Evolutionary conservation across 1,140 invertebrate genomes (phyloP), one percentile per base, ranked within the genome.

Genomic region (Drosophila willistoni): DNA sequence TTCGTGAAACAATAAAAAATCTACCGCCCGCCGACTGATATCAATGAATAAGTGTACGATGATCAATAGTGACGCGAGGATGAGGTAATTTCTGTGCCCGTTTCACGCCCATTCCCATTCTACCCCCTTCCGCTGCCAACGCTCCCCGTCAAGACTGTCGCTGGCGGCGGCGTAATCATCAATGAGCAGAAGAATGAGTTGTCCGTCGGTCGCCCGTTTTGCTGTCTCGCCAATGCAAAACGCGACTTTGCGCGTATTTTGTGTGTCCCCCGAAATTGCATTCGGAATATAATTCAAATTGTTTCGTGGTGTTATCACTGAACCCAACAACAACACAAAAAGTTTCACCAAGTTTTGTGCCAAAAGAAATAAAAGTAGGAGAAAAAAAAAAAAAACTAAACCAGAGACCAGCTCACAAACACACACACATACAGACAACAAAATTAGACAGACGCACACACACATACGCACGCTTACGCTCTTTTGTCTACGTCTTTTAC

Each of bases 401-500:
- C 65, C 65, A 67, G 65, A 86, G 83, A 73, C 79, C 79, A 81
- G 65, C 79, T 68, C 56, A 82, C 61, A 73, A 70, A 78, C 42
- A 70, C 75, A 60, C 47, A 57, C 51, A 70, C 7, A 68, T 13
- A 33, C 42, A 67, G 33, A 29, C 60, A 14, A 42, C 68, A 65
- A 54, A 71, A 57, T 65, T 54, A 71, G 42, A 65, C 62, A 77
- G 47, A 42, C 55, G 44, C 44, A 73, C 56, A 68, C 19, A 68
- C 64, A 67, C 69, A 57, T 55, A 68, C 65, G 67, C 64, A 74
- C 41, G 64, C 61, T 67, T 87, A 80, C 80, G 85, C 84, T 87
- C 80, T 89, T 85, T 82, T 83, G 84, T 87, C 84, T 89, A 87
- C 84, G 84, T 89, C 84, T 87, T 84, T 87, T 82, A 84, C 73